These are phyloP conservation scores for Stenoptilia bipunctidactyla DNA, from an alignment of 2,888 invertebrate genomes.

Conservation along the genomic window DNA sequence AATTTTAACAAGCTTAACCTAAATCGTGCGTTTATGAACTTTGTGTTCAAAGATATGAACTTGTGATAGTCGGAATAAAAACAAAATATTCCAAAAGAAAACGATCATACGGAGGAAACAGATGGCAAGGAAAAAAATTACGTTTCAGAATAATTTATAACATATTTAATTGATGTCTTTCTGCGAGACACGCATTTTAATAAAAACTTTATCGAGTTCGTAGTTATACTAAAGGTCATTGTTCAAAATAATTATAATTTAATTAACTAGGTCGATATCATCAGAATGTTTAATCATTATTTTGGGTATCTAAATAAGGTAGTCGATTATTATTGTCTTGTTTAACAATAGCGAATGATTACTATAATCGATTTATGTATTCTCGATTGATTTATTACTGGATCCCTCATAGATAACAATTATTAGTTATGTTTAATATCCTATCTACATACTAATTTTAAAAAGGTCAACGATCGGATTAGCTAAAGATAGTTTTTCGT, in stretches of 20 bases:
- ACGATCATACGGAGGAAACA: no score
- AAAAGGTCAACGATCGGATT: neutral
- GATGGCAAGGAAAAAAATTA: no score
- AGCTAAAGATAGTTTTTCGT: neutral
- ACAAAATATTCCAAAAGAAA: no score
- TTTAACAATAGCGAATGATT: slow-evolving; percentile 17
- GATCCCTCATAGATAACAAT: neutral
- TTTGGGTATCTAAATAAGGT: slow-evolving; percentile 31
- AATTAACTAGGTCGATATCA: slow-evolving; percentile 10
- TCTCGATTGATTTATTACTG: neutral
- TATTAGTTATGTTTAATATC: no score
- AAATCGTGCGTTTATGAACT: neutral
- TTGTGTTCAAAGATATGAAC: neutral
- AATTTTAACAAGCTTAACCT: slow-evolving; percentile 27
- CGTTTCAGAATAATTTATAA: no score
- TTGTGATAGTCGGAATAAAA: no score
- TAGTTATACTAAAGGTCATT: no score
- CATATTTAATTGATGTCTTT: no score
- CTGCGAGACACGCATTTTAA: no score
- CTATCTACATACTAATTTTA: neutral
- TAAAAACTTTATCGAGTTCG: no score
- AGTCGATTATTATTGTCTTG: slow-evolving; percentile 29
- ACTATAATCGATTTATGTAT: neutral
- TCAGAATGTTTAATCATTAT: slow-evolving; percentile 30
- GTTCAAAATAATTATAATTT: neutral